Base-by-base conservation (phyloP, 2,888 invertebrate genomes). In the Bhutanitis thaidina region DNA sequence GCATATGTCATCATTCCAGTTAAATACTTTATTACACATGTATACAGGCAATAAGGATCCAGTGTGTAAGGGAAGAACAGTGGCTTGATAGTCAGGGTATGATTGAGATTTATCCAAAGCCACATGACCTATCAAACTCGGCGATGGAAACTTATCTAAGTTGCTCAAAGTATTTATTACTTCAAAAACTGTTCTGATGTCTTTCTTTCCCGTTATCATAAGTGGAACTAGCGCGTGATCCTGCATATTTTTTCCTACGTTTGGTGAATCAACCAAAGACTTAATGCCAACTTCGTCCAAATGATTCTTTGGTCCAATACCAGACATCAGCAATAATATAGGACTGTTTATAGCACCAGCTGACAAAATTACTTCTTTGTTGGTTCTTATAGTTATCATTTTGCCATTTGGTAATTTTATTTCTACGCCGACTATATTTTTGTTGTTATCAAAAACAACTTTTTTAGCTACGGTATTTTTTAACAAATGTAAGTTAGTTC, bases 281-380 rank as follows among this genome's bases (percentile, higher is more conserved):
- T 66, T 30, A 20, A 80, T 74, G 9, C 58, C 57, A 25, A 69
- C 55, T 51, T 72, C 60, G 35, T 64, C 27, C 13, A 82, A 65
- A 58, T 81, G 68, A 0, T 68, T 52, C 38, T 60, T 65, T 1
- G 77, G 74, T 7, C 82, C 82, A 14, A 82, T 64, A 1, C 82
- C 81, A 1, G 81, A 82, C 5, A 78, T 49, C 79, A 82, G 79
- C 5, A 82, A 54, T 7, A 82, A 36, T 44, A 79, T 69, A 0
- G 82, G 81, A 41, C 68, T 72, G 34, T 69, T 77, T 1, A 80
- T 56, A 10, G 74, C 59, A 1, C 81, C 81, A 7, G 79, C 76
- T 10, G 79, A 80, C 43, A 82, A 27, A 15, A 82, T 65, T 0
- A 80, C 61, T 65, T 82, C 82, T 46, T 68, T 71, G 1, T 14